Evolutionary conservation across 1,140 invertebrate species (phyloP).

Genomic region (Muscidifurax raptorellus): DNA sequence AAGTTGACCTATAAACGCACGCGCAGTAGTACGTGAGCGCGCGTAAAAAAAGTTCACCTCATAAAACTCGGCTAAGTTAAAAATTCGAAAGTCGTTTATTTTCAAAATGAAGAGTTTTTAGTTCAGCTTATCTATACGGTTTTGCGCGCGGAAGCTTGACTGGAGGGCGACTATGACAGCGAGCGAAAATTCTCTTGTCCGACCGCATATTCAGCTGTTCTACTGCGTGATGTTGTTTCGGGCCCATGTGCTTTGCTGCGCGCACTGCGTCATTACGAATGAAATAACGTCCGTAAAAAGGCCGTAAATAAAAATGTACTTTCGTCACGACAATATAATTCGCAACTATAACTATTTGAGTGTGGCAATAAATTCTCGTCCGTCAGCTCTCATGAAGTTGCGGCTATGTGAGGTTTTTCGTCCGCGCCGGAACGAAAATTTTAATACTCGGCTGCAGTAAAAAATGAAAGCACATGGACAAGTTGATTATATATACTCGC

Average conservation of each 20-base stretch:
- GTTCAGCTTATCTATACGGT: background rate
- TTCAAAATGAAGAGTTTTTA: constrained; percentile 15
- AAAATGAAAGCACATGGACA: background rate
- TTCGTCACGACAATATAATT: constrained; percentile 12
- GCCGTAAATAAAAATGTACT: constrained; percentile 4
- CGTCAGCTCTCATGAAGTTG: background rate
- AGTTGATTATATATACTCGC: too few relatives aligned
- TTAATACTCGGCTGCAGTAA: background rate
- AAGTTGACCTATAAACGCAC: constrained; percentile 19
- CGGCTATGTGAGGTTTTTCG: background rate
- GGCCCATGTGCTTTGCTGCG: background rate
- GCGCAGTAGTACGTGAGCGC: background rate
- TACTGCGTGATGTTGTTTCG: background rate
- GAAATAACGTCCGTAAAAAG: constrained; percentile 17
- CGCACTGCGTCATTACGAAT: background rate
- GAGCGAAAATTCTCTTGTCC: background rate
- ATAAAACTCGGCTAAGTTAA: constrained; percentile 16
- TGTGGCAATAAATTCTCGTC: background rate
- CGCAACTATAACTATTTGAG: constrained; percentile 5
- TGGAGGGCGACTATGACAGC: background rate
- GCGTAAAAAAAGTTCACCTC: background rate
- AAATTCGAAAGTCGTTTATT: constrained; percentile 24
- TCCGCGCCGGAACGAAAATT: background rate
- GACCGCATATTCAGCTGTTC: background rate
- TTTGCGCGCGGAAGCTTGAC: background rate